Evolutionary conservation across 1,140 invertebrate genomes (phyloP).

Genomic region (Panonychus citri): DNA sequence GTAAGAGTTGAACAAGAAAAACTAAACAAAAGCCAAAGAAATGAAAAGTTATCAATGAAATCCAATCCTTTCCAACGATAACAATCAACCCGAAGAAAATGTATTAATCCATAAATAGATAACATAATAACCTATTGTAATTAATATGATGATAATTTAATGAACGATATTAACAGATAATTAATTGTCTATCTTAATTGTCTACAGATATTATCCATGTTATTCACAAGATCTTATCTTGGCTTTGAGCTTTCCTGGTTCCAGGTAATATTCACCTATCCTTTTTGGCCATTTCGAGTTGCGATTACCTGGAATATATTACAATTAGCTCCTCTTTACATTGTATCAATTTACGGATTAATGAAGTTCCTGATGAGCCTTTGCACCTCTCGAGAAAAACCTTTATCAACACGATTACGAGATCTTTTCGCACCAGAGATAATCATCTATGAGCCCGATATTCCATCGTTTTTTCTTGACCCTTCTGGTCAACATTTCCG

Average conservation of each 20-base stretch:
- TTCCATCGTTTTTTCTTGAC: background rate
- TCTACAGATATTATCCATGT: conserved; percentile 41
- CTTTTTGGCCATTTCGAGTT: conserved; percentile 49
- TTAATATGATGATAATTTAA: too few relatives aligned
- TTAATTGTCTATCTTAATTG: too few relatives aligned
- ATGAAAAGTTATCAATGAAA: too few relatives aligned
- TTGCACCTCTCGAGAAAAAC: background rate
- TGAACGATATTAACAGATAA: too few relatives aligned
- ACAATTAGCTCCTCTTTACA: conserved; percentile 46
- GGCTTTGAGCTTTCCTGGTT: conserved; percentile 45
- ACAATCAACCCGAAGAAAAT: too few relatives aligned
- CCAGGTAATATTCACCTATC: conserved; percentile 24
- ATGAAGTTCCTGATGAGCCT: background rate
- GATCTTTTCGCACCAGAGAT: background rate
- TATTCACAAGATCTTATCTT: conserved; percentile 47
- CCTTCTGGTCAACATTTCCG: background rate
- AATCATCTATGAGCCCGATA: background rate
- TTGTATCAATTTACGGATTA: conserved; percentile 24
- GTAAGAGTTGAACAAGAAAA: too few relatives aligned
- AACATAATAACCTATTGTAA: too few relatives aligned
- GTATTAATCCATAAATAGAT: too few relatives aligned
- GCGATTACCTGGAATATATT: conserved; percentile 48
- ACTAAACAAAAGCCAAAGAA: too few relatives aligned
- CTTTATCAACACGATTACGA: background rate
- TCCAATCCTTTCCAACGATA: too few relatives aligned